Evolutionary conservation across 2,888 invertebrate species (phyloP), one percentile per base, ranked within the genome.

Genomic region (Galerucella pusilla): DNA sequence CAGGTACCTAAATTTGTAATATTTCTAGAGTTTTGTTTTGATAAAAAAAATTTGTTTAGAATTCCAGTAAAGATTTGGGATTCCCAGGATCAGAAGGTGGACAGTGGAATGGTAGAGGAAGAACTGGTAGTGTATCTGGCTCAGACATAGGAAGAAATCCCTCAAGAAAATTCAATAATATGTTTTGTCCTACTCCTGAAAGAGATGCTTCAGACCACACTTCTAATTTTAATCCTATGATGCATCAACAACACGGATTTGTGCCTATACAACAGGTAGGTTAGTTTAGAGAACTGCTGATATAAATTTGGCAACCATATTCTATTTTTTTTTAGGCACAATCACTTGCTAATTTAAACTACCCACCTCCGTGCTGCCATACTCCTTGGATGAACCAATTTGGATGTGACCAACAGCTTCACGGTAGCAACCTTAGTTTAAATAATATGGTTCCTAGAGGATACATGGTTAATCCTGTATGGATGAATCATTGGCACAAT

Each of bases 281-380:
- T 54, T 42, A 20, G 16, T 57, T 57, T 16, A 25, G 35, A 46
- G 14, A 12, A 72, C 0, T 60, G 6, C 16, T 28, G 35, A 9
- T 25, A 45, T 45, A 46, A 60, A 5, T 35, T 59, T 25, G 4
- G 60, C 46, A 46, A 1, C 1, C 35, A 9, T 42, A 42, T 42
- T 54, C 68, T 25, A 63, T 61, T 68, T 71, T 63, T 59, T 85
- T 86, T n/a, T 82, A 93, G 93, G 91, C 93, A 0, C 93, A 93
- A 82, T 93, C 93, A 0, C 90, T 93, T 90, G 93, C 93, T 0
- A 93, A 93, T 68, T 84, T 94, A 9, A 91, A 91, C 83, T 92
- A 91, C 79, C 90, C 90, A 45, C 89, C 90, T 46, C 89, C 89
- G 65, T 91, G 91, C 78, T 89, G 87, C 80, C 83, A 75, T 60